Base-by-base conservation (phyloP, 2,888 invertebrate species). In the Caenorhabditis macrosperma region DNA sequence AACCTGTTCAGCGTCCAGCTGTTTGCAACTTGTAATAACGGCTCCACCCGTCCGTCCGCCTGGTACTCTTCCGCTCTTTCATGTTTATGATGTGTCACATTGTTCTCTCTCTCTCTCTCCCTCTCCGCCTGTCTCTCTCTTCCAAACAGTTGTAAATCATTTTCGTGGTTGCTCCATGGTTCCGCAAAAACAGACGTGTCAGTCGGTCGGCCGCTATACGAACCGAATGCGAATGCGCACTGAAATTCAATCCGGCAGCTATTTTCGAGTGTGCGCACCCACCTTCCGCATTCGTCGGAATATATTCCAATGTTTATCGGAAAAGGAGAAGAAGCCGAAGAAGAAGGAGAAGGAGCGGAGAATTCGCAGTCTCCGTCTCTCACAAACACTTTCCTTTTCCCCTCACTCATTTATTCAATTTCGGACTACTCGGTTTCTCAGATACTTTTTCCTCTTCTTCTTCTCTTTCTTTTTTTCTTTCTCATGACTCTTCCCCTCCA, bases 361-460 rank as follows among this genome's bases (percentile, higher is more conserved):
- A 48, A 24, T 57, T 57, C 24, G 59, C n/a, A 24, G 22, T 41
- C 44, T 44, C 26, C 59, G 38, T 26, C 44, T 44, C 41, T 57
- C 33, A 33, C 33, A 33, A 3, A 57, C 33, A 30, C 17, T 24
- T 50, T 54, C 48, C 55, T 33, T 5, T 30, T 20, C 28, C 22
- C n/a, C 57, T 57, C 46, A 50, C 50, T 64, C 66, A 63, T 74
- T 64, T 66, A 74, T 74, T 74, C 64, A 66, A 66, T 63, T 63
- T 64, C 44, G 17, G 6, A 7, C 15, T 30, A 24, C 35, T 57
- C 54, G 46, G 10, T 35, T 57, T 52, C 55, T 41, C 61, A 26
- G 74, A 28, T 30, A 38, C 38, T 41, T 24, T 61, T 46, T 20
- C 35, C 5, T 63, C 54, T 54, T 55, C 33, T 55, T 46, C 48